A percentile compares a stretch with the other conserved stretches of the same genome.
Conservation (phyloP, 2,797 vertebrate species). For the Semotilus atromaculatus region DNA sequence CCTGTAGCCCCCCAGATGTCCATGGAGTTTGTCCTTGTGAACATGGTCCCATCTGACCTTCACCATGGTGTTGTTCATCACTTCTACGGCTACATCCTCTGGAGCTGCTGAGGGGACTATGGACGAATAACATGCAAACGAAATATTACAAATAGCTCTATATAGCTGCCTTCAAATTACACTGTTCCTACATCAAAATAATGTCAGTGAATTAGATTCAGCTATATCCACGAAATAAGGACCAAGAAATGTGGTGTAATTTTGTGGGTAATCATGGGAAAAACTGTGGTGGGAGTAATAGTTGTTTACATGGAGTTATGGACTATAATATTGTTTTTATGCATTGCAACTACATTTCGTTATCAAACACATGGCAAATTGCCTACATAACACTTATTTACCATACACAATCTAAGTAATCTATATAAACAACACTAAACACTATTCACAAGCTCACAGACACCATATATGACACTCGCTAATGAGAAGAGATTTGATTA, state of each 20-base stretch:
- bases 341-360: constrained; percentile 29
- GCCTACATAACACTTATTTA: constrained; percentile 35
- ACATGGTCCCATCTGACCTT: constrained; percentile 89
- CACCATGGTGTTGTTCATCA: constrained; percentile 87
- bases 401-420: constrained; percentile 35
- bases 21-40: constrained; percentile 91
- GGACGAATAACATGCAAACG: constrained; percentile 47
- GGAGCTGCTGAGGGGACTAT: constrained; percentile 92
- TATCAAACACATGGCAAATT: constrained; percentile 43
- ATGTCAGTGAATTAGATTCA: constrained; percentile 36
- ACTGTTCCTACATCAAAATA: constrained; percentile 40
- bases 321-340: constrained; percentile 30
- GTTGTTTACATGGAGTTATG: constrained; percentile 42
- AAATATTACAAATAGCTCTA: constrained; percentile 41
- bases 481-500: constrained; percentile 7
- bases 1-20: constrained; percentile 95
- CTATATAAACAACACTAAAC: constrained; percentile 6
- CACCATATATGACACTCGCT: not conserved
- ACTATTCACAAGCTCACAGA: constrained; percentile 3
- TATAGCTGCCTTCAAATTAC: constrained; percentile 27
- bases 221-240: constrained; percentile 10
- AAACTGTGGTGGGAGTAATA: constrained; percentile 37
- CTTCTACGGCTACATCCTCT: constrained; percentile 80
- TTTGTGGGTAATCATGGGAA: constrained; percentile 40
- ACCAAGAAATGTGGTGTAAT: constrained; percentile 39